Percentiles rank a stretch among this genome's conserved stretches.
phyloP scores from a whole-genome alignment of 2,888 invertebrate species.

The Conchocele bisecta region DNA sequence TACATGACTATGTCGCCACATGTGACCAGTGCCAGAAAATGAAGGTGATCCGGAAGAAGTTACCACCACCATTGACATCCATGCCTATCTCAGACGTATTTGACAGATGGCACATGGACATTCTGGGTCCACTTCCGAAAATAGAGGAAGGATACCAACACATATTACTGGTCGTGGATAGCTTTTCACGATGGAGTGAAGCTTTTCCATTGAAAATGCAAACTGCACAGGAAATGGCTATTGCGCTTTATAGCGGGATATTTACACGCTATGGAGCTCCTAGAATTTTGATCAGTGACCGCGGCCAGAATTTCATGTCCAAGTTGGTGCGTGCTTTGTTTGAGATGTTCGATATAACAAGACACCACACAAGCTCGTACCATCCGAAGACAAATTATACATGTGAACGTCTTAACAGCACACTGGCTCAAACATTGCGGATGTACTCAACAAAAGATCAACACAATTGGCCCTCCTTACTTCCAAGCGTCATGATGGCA shows the following conservation, averaged over 20 bases:
- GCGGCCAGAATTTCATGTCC: conserved; percentile 37
- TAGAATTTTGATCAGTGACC: conserved; percentile 18
- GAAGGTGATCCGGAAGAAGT: conserved; percentile 18
- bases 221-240: conserved; percentile 32
- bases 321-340: conserved; percentile 38
- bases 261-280: conserved; percentile 39
- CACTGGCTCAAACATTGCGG: conserved; percentile 13
- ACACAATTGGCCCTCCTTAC: conserved; percentile 26
- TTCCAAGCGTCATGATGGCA: conserved; percentile 36
- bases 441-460: conserved; percentile 24
- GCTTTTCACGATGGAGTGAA: conserved; percentile 33
- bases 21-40: conserved; percentile 42
- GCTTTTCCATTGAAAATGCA: conserved; percentile 40
- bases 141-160: conserved; percentile 4
- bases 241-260: conserved; percentile 28
- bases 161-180: conserved; percentile 31
- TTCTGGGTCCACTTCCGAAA: conserved; percentile 16
- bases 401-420: conserved; percentile 28
- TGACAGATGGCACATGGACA: conserved; percentile 22
- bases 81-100: conserved; percentile 4
- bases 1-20: conserved; percentile 31
- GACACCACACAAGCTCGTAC: background rate
- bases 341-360: conserved; percentile 22
- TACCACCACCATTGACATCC: conserved; percentile 26
- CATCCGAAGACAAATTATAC: background rate